These are phyloP conservation scores for Pseudobourletiella spinata DNA, from an alignment of 1,140 invertebrate genomes.

Conservation along the genomic window DNA sequence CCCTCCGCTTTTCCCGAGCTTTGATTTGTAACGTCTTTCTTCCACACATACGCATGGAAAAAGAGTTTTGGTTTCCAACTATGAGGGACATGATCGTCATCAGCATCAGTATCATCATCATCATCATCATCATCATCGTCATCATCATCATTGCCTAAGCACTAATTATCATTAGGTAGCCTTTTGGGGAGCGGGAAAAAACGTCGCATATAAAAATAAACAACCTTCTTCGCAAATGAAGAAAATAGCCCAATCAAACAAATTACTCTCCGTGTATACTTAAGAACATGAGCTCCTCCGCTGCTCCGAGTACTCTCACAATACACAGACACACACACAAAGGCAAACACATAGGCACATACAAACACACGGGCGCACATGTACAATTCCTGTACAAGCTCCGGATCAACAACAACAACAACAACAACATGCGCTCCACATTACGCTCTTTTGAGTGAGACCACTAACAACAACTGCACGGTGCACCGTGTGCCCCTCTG, in stretches of 20 bases:
- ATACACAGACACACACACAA: neutral
- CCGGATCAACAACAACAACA: no score
- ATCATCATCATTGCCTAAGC: constrained; percentile 25
- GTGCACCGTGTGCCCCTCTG: no score
- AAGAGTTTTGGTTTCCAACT: neutral
- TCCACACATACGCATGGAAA: neutral
- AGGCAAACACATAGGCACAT: neutral
- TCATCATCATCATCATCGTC: no score
- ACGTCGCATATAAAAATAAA: constrained; percentile 29
- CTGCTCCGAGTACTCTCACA: neutral
- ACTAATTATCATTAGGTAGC: constrained; percentile 37
- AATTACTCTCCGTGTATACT: constrained; percentile 23
- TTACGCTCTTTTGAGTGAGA: no score
- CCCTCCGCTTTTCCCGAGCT: constrained; percentile 7
- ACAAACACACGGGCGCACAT: no score
- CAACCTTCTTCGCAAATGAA: constrained; percentile 27
- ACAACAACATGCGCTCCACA: no score
- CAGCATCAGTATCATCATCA: no score
- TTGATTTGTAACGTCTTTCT: constrained; percentile 25
- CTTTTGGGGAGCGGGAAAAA: constrained; percentile 34
- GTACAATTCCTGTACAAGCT: no score
- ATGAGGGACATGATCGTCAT: neutral
- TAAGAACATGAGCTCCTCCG: neutral
- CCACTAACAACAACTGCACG: no score
- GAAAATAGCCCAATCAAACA: constrained; percentile 33